These are phyloP conservation scores for Callorhinus ursinus DNA, from an alignment of 2,113 vertebrate species.

Conservation along the genomic window DNA sequence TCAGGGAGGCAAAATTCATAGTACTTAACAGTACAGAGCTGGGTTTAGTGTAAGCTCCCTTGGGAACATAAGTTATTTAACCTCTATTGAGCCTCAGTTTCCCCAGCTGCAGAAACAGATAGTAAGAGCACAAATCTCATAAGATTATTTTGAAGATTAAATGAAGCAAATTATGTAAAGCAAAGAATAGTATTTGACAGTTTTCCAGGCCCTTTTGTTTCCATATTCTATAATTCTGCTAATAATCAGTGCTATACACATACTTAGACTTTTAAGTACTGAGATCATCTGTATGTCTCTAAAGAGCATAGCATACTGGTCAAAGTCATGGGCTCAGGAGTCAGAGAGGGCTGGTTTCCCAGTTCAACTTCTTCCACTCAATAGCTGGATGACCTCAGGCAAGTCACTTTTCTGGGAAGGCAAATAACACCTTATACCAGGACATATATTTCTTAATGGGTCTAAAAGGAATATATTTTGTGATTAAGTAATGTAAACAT, in stretches of 20 bases:
- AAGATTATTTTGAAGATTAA: slow-evolving; percentile 14
- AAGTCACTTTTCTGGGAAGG: neutral
- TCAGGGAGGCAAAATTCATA: neutral
- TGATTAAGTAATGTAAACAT: neutral
- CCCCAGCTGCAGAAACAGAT: neutral
- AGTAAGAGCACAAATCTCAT: neutral
- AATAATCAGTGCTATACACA: neutral
- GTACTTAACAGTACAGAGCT: neutral
- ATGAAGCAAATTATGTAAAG: neutral
- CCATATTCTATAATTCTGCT: neutral
- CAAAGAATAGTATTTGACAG: neutral
- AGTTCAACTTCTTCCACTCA: neutral
- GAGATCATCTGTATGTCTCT: neutral
- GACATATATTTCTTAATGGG: neutral
- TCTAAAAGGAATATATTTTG: slow-evolving; percentile 32
- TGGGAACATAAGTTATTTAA: neutral
- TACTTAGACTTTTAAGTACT: neutral
- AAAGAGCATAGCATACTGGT: neutral
- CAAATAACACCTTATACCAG: neutral
- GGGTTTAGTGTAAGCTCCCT: neutral
- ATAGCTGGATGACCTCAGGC: neutral
- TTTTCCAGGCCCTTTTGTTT: slow-evolving; percentile 6
- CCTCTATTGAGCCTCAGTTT: neutral
- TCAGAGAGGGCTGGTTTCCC: neutral
- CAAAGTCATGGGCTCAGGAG: neutral